Evolutionary conservation across 2,888 invertebrate species (phyloP).

Genomic region (Campoplex capitator): DNA sequence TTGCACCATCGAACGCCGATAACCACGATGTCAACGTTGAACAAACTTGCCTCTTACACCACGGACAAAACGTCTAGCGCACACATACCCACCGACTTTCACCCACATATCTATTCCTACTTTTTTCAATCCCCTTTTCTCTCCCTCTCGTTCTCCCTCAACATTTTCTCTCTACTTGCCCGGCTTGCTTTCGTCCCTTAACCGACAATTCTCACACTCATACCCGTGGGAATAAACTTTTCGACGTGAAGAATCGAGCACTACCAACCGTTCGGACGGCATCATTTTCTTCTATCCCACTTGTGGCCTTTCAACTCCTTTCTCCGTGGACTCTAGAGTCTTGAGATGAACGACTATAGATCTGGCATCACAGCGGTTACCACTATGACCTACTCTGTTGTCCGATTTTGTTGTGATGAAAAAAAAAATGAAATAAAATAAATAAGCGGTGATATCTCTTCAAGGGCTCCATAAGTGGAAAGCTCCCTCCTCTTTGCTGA

Average conservation of each 20-base stretch:
- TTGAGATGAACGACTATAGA: slow-evolving; percentile 56
- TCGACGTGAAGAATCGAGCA: slow-evolving; percentile 69
- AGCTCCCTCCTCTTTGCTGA: slow-evolving; percentile 13
- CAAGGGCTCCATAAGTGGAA: slow-evolving; percentile 39
- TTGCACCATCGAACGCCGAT: slow-evolving; percentile 70
- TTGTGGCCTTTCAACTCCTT: slow-evolving; percentile 27
- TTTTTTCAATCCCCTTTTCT: background rate
- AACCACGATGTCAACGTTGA: slow-evolving; percentile 72
- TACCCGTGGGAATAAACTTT: slow-evolving; percentile 73
- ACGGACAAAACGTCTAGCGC: slow-evolving; percentile 47
- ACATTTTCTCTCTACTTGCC: slow-evolving; percentile 7
- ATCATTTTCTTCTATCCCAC: slow-evolving; percentile 59
- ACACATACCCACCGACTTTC: slow-evolving; percentile 16
- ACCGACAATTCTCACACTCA: slow-evolving; percentile 26
- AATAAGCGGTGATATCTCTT: slow-evolving; percentile 50
- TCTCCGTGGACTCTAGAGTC: slow-evolving; percentile 25
- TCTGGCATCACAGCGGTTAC: slow-evolving; percentile 52
- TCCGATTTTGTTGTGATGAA: slow-evolving; percentile 28
- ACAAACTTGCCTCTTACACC: slow-evolving; percentile 75
- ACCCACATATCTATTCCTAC: slow-evolving; percentile 7
- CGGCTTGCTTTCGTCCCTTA: slow-evolving; percentile 25
- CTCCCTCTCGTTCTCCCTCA: background rate
- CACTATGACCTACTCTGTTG: slow-evolving; percentile 26
- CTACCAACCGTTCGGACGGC: slow-evolving; percentile 58
- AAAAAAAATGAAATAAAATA: slow-evolving; percentile 30